Percentiles rank a stretch among this genome's conserved stretches.
These are phyloP conservation scores for Neocrepidodera transversa DNA, from an alignment of 2,888 invertebrate species.

Conservation along the genomic window DNA sequence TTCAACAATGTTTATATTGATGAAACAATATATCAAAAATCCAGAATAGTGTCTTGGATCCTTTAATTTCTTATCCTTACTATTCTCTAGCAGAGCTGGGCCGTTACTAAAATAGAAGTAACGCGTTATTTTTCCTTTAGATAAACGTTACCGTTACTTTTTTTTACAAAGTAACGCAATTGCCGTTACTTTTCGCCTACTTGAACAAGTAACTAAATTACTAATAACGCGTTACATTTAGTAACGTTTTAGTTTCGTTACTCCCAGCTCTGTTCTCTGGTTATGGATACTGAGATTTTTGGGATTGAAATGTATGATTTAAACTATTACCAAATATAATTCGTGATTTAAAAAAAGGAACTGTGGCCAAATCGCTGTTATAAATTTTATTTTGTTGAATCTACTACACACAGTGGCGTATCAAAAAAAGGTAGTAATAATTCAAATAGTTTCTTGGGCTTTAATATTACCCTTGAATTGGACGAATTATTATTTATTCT, in stretches of 20 bases:
- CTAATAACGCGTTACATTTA: too few relatives aligned
- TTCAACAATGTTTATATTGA: conserved; percentile 1
- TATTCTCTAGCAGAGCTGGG: not conserved
- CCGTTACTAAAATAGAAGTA: not conserved
- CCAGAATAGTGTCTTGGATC: not conserved
- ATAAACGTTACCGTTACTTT: too few relatives aligned
- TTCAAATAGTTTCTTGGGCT: not conserved
- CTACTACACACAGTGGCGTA: not conserved
- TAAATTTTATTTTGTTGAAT: not conserved
- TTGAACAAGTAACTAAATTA: too few relatives aligned
- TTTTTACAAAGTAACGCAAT: too few relatives aligned
- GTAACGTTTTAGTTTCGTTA: too few relatives aligned
- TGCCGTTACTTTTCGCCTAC: too few relatives aligned
- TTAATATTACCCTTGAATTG: too few relatives aligned
- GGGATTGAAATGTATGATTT: not conserved
- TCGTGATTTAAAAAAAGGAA: conserved; percentile 19
- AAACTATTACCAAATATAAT: conserved; percentile 21
- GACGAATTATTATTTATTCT: too few relatives aligned
- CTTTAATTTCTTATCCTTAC: too few relatives aligned
- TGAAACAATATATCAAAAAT: too few relatives aligned
- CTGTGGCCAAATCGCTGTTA: conserved; percentile 19
- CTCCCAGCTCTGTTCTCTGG: too few relatives aligned
- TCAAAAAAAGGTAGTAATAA: not conserved
- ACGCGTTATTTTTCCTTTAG: not conserved
- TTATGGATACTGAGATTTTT: not conserved